Conservation (phyloP, 1,140 invertebrate genomes). For the Carcinoscorpius rotundicauda region DNA sequence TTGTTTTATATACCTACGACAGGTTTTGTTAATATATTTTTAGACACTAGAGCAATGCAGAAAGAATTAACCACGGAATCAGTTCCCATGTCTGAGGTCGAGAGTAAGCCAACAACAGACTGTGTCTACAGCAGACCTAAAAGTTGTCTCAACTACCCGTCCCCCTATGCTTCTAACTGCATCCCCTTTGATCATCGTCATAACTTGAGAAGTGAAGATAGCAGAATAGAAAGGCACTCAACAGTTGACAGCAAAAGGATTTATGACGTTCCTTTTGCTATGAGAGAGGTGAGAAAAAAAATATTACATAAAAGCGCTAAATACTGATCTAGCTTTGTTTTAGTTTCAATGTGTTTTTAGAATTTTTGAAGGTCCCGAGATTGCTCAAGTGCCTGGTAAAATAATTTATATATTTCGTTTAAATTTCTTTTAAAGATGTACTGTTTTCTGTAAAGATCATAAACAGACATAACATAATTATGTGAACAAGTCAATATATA, state of each 20-base stretch:
- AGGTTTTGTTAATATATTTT: neutral
- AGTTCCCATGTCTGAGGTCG: conserved; percentile 16
- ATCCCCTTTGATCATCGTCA: conserved; percentile 11
- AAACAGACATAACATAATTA: too few species aligned
- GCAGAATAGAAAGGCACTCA: conserved; percentile 12
- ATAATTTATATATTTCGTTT: conserved; percentile 12
- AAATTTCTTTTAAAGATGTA: conserved; percentile 13
- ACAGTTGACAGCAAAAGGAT: conserved; percentile 12
- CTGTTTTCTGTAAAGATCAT: conserved; percentile 9
- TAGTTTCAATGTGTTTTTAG: conserved; percentile 3
- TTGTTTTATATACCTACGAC: too few species aligned
- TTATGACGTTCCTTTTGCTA: conserved; percentile 18
- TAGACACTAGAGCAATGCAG: conserved; percentile 9
- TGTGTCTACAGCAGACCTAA: conserved; percentile 10
- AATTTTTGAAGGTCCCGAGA: neutral
- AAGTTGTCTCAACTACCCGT: conserved; percentile 9
- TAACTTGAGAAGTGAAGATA: conserved; percentile 11
- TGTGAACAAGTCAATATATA: too few species aligned
- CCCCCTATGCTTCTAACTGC: conserved; percentile 14
- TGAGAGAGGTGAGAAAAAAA: conserved; percentile 10
- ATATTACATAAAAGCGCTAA: neutral
- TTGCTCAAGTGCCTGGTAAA: conserved; percentile 5
- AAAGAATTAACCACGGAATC: conserved; percentile 14
- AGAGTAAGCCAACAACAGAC: conserved; percentile 10
- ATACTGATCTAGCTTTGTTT: neutral